Conservation (phyloP, 64 coral and sea anemone genomes). For the Platygyra sinensis region DNA sequence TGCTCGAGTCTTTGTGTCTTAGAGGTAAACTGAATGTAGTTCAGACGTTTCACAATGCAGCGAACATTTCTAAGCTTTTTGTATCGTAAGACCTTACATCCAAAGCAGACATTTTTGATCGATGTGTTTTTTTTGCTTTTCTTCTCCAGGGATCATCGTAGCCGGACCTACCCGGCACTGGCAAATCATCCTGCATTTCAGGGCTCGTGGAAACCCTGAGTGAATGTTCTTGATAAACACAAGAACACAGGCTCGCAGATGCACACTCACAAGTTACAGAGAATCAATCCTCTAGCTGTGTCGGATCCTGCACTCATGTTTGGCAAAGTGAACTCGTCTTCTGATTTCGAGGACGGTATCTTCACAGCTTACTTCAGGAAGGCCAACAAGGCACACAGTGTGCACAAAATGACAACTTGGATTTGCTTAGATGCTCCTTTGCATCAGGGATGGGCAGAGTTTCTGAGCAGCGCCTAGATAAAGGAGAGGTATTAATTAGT, state of each 20-base stretch:
- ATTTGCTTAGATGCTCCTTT: conserved; percentile 91
- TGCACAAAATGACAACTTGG: conserved; percentile 97
- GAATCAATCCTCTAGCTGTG: conserved; percentile 84
- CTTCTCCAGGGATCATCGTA: conserved; percentile 80
- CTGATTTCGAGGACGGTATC: conserved; percentile 90
- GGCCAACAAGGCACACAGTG: conserved; percentile 94
- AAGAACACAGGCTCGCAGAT: conserved; percentile 90
- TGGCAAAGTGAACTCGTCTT: conserved; percentile 71
- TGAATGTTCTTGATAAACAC: conserved; percentile 85
- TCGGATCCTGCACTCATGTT: conserved; percentile 92
- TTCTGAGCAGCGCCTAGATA: conserved; percentile 87
- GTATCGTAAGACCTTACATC: neutral
- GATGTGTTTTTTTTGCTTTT: neutral
- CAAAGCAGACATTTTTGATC: neutral
- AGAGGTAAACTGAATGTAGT: too few species aligned
- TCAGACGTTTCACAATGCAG: too few species aligned
- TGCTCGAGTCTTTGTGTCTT: too few species aligned
- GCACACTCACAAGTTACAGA: conserved; percentile 89
- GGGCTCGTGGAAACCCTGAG: conserved; percentile 82
- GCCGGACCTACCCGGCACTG: conserved; percentile 78
- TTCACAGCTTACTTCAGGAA: conserved; percentile 94
- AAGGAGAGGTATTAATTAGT: conserved; percentile 67
- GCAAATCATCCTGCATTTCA: conserved; percentile 90
- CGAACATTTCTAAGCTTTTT: neutral
- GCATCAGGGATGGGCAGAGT: conserved; percentile 96